These are phyloP conservation scores for Trachelus stipa DNA, from an alignment of 2,888 invertebrate species.

Conservation along the genomic window DNA sequence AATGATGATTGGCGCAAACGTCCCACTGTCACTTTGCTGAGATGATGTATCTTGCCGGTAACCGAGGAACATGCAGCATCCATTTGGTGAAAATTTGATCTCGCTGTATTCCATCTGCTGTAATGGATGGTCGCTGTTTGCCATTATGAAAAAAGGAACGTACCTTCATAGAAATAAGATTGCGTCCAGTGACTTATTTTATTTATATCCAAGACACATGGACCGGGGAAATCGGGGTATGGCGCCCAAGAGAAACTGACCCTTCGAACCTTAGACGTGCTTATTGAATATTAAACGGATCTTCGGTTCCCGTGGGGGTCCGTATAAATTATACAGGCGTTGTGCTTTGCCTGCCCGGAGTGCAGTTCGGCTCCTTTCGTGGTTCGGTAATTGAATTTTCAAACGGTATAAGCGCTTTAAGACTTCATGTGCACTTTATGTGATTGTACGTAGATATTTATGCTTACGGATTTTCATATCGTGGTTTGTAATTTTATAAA, in stretches of 20 bases:
- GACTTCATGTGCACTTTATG: background rate
- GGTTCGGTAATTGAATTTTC: background rate
- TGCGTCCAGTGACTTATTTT: background rate
- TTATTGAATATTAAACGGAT: conserved; percentile 48
- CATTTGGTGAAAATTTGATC: background rate
- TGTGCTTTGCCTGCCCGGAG: background rate
- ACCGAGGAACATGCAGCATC: background rate
- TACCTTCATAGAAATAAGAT: background rate
- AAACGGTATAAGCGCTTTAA: background rate
- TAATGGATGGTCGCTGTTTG: background rate
- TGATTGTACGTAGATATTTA: background rate
- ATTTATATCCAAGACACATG: background rate
- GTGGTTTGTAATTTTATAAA: background rate
- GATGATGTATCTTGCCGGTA: background rate
- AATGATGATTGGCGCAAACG: background rate
- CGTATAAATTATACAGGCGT: background rate
- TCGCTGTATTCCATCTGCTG: background rate
- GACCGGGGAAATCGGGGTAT: background rate
- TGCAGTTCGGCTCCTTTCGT: background rate
- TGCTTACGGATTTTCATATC: background rate
- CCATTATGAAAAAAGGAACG: background rate
- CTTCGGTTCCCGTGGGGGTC: conserved; percentile 23
- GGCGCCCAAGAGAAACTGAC: conserved; percentile 14
- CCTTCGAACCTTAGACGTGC: conserved; percentile 28
- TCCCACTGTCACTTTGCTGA: background rate